These are phyloP conservation scores for Conus ventricosus DNA, from an alignment of 1,140 invertebrate genomes.

Conservation along the genomic window DNA sequence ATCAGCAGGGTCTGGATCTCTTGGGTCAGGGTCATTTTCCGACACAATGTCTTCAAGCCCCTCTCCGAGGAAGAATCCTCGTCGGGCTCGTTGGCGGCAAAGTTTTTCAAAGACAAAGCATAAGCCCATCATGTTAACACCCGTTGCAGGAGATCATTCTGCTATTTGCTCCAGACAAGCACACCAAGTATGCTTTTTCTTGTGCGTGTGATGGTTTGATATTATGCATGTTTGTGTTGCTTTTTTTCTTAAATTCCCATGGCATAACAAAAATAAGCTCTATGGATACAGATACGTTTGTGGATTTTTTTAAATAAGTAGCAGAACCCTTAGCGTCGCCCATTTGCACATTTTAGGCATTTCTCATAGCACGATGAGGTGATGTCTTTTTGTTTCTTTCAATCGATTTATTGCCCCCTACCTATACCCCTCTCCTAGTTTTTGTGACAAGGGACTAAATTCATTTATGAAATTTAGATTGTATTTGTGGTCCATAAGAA, in stretches of 20 bases:
- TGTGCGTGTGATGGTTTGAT: too few species aligned
- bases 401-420: too few species aligned
- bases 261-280: background rate
- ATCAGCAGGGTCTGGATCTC: slow-evolving; percentile 45
- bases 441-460: too few species aligned
- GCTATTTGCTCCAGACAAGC: too few species aligned
- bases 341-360: background rate
- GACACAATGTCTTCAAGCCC: slow-evolving; percentile 14
- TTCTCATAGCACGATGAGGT: background rate
- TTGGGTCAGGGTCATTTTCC: background rate
- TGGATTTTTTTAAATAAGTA: background rate
- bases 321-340: too few species aligned
- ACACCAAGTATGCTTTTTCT: background rate
- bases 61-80: slow-evolving; percentile 18
- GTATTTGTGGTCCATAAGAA: too few species aligned
- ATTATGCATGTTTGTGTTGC: background rate
- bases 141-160: too few species aligned
- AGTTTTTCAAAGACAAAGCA: slow-evolving; percentile 16
- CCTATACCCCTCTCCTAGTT: too few species aligned
- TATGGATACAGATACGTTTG: background rate
- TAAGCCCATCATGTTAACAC: too few species aligned
- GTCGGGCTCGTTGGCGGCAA: slow-evolving; percentile 29
- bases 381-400: background rate
- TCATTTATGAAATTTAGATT: too few species aligned
- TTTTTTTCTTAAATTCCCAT: background rate